Evolutionary conservation across 1,140 invertebrate species (phyloP).

Genomic region (Bombus waltoni): DNA sequence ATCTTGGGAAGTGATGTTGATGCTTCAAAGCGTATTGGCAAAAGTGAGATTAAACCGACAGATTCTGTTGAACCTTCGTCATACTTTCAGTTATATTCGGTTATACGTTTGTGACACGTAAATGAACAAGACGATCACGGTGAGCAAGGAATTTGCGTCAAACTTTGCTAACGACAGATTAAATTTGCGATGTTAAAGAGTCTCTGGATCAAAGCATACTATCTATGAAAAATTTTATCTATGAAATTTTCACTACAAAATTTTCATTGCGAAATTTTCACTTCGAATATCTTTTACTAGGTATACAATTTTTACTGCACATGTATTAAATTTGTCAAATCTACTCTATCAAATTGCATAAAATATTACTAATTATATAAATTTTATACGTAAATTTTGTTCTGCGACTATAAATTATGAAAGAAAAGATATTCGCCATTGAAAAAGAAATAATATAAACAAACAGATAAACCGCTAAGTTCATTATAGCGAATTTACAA

Average conservation of each 20-base stretch:
- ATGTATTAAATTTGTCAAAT: no score
- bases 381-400: no score
- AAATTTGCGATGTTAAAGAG: not conserved
- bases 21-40: not conserved
- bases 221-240: not conserved
- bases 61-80: conserved; percentile 6
- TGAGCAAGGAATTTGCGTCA: not conserved
- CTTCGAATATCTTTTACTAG: no score
- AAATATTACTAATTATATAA: no score
- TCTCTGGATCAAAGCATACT: not conserved
- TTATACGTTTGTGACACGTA: not conserved
- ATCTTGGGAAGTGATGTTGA: not conserved
- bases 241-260: not conserved
- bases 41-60: not conserved
- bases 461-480: not conserved
- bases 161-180: not conserved
- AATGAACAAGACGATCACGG: not conserved
- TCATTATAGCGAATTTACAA: not conserved
- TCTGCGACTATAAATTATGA: no score
- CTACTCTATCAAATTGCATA: no score
- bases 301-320: no score
- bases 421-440: no score
- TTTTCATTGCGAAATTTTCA: no score
- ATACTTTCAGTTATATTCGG: conserved; percentile 10
- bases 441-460: not conserved